Percentiles rank a stretch among this genome's conserved stretches.
Conservation (phyloP, 2,797 vertebrate species). For the Xiphorhynchus erythropygius region DNA sequence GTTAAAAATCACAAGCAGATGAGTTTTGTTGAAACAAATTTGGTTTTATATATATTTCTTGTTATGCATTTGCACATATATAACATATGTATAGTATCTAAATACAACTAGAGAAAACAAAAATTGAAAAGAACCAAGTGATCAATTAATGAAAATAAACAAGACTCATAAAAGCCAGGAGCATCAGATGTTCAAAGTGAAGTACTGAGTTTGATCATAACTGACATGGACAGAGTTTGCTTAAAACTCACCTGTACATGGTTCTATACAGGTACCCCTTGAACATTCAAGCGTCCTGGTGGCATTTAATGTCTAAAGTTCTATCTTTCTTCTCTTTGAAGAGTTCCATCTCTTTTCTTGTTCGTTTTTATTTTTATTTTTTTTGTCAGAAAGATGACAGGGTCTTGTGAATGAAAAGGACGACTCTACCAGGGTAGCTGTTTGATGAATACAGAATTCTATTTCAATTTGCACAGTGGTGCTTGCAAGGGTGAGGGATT, state of each 20-base stretch:
- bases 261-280: not conserved
- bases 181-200: not conserved
- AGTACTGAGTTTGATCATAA: not conserved
- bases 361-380: not conserved
- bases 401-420: not conserved
- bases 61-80: not conserved
- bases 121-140: not conserved
- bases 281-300: accelerated
- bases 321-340: conserved; percentile 20
- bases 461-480: not conserved
- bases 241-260: not conserved
- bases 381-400: not conserved
- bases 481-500: not conserved
- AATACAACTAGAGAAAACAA: not conserved
- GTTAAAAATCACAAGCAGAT: not conserved
- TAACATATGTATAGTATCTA: not conserved
- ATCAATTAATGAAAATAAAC: not conserved
- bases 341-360: not conserved
- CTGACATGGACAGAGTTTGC: not conserved
- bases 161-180: not conserved
- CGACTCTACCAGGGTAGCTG: not conserved
- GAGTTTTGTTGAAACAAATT: not conserved
- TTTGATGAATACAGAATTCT: conserved; percentile 1
- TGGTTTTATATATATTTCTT: not conserved
- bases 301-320: not conserved